These are phyloP conservation scores for Sandelia bainsii DNA, from an alignment of 2,797 vertebrate genomes.

Conservation along the genomic window DNA sequence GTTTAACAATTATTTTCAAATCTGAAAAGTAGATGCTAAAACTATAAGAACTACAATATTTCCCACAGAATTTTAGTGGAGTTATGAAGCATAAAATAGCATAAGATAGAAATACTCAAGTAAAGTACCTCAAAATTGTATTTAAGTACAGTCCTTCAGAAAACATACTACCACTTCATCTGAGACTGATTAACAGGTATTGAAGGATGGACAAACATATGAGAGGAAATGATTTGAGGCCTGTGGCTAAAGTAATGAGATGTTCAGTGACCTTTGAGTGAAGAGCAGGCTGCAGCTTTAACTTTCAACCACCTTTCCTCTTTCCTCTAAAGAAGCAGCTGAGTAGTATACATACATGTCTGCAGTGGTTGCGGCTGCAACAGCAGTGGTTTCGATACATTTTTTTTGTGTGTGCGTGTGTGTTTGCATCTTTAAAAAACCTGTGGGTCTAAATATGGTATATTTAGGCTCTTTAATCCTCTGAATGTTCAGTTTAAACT, in stretches of 20 bases:
- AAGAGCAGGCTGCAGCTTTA: constrained; percentile 3
- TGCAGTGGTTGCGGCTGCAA: constrained; percentile 57
- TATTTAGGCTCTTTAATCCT: constrained; percentile 40
- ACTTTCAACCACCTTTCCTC: constrained; percentile 8
- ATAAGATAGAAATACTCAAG: too few relatives aligned
- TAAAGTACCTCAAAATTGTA: too few relatives aligned
- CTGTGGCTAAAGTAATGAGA: constrained; percentile 6
- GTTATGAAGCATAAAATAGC: too few relatives aligned
- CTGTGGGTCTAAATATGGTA: constrained; percentile 54
- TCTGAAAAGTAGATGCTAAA: too few relatives aligned
- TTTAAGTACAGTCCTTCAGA: too few relatives aligned
- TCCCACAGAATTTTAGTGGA: too few relatives aligned
- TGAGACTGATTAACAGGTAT: not conserved
- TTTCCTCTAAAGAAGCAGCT: not conserved
- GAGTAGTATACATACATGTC: not conserved
- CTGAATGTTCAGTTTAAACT: constrained; percentile 43
- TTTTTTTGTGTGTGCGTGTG: not conserved
- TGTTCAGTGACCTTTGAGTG: constrained; percentile 35
- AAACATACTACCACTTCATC: too few relatives aligned
- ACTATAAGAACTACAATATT: too few relatives aligned
- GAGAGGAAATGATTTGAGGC: not conserved
- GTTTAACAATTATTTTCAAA: too few relatives aligned
- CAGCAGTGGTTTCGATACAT: constrained; percentile 50
- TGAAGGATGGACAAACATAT: not conserved
- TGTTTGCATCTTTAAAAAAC: constrained; percentile 30